phyloP scores from a whole-genome alignment of 23 tunicate genomes.

The Diplosoma virens region DNA sequence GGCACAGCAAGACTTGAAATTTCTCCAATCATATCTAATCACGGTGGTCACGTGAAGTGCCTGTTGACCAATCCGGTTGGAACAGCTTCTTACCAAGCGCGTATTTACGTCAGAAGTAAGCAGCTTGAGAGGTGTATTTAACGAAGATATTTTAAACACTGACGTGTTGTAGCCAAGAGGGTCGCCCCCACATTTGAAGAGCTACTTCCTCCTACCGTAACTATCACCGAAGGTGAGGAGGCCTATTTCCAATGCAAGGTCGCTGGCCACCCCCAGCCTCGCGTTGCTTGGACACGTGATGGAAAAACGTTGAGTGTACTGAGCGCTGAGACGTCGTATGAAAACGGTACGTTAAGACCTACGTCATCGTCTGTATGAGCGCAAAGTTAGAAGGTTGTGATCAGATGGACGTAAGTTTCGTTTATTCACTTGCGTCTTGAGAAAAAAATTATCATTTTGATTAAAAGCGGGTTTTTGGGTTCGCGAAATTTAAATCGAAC shows the following conservation, averaged over 20 bases:
- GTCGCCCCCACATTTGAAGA: conserved; percentile 76
- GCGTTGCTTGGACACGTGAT: conserved; percentile 94
- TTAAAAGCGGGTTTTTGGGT: too few species aligned
- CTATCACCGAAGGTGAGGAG: conserved; percentile 58
- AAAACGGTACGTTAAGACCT: conserved; percentile 69
- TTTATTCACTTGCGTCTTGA: too few species aligned
- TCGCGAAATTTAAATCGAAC: too few species aligned
- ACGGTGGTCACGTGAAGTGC: conserved; percentile 74
- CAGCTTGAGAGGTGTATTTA: background rate
- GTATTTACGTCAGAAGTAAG: conserved; percentile 83
- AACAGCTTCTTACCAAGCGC: conserved; percentile 44
- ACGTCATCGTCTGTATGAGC: too few species aligned
- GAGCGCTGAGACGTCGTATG: conserved; percentile 92
- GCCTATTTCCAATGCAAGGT: conserved; percentile 73
- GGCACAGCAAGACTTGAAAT: conserved; percentile 43
- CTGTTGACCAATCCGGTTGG: conserved; percentile 54
- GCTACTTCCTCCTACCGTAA: conserved; percentile 53
- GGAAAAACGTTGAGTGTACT: conserved; percentile 83
- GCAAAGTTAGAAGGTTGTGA: too few species aligned
- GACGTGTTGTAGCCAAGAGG: conserved; percentile 56
- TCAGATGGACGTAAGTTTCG: too few species aligned
- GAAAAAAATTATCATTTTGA: too few species aligned
- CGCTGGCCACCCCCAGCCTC: conserved; percentile 93
- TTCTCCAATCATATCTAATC: conserved; percentile 34
- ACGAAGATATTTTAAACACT: background rate